These are phyloP conservation scores for Heliconius nattereri DNA, from an alignment of 1,140 invertebrate species.

Conservation along the genomic window DNA sequence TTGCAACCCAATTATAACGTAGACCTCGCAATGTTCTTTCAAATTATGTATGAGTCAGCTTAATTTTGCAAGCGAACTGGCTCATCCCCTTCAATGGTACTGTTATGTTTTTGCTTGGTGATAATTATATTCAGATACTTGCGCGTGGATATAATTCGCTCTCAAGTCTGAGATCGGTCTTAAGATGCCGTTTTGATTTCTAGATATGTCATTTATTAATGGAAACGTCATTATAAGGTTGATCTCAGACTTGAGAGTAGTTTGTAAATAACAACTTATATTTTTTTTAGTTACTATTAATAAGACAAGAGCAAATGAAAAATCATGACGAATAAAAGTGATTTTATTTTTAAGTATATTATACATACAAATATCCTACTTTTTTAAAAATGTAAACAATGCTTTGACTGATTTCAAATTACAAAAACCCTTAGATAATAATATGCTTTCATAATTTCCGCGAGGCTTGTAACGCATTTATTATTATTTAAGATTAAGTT, in stretches of 20 bases:
- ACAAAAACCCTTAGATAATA: constrained; percentile 24
- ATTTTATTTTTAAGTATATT: background rate
- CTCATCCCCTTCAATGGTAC: constrained; percentile 42
- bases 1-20: constrained; percentile 9
- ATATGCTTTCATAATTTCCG: constrained; percentile 56
- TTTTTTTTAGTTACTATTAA: background rate
- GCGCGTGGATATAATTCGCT: too few species aligned
- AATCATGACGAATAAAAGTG: background rate
- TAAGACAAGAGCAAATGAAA: background rate
- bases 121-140: background rate
- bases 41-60: constrained; percentile 47
- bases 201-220: too few species aligned
- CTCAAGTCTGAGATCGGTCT: too few species aligned
- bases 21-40: constrained; percentile 39
- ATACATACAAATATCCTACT: background rate
- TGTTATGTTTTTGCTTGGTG: background rate
- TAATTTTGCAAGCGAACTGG: constrained; percentile 44
- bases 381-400: background rate
- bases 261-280: background rate
- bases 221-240: too few species aligned
- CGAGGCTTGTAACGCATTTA: constrained; percentile 77
- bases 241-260: too few species aligned
- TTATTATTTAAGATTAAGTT: constrained; percentile 59
- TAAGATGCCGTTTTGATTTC: too few species aligned
- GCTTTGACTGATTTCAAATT: constrained; percentile 3